Evolutionary conservation across 2,113 vertebrate species (phyloP).

Genomic region (rabbit (Oryctolagus cuniculus)): mOryCun1.1 NC_091442.1:6824001-6824500

Average conservation of each 20-base stretch:
- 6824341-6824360: background rate
- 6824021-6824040: background rate
- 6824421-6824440: background rate
- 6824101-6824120: background rate
- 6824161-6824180: background rate
- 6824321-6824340: background rate
- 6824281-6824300: background rate
- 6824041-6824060: background rate
- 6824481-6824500: no score
- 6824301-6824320: background rate
- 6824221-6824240: background rate
- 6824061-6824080: fast-evolving
- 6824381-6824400: background rate
- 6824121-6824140: background rate
- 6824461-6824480: fast-evolving
- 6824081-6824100: no score
- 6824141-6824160: background rate
- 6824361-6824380: background rate
- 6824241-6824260: background rate
- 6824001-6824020: background rate
- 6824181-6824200: background rate
- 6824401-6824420: background rate
- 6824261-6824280: background rate
- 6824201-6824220: background rate
- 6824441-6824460: background rate